Evolutionary conservation across 1,140 invertebrate species (phyloP), one percentile per base, ranked within the genome.

Genomic region (Drosophila nasuta): DNA sequence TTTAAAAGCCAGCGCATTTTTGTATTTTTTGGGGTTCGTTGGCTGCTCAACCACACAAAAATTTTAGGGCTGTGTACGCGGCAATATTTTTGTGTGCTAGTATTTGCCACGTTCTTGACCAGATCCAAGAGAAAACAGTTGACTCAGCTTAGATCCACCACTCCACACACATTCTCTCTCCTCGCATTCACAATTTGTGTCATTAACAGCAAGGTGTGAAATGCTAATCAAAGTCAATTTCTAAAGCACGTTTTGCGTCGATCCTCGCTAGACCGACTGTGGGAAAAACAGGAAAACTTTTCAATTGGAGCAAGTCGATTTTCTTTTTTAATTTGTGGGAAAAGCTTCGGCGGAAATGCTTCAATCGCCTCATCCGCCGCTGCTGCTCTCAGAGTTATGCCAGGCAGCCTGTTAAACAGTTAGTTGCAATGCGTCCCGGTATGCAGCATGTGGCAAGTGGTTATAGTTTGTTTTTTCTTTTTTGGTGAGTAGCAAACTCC

Each of bases 401-500:
- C 51, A 54, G 51, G 30, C 51, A 54, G 51, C 25, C 51, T 13
- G 28, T 2, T 3, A 54, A 63, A 17, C 60, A 75, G 78, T 76
- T 68, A 63, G 49, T 10, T 62, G 52, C 69, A 65, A 62, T 79
- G 65, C 56, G 45, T 46, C 20, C 20, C 20, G 65, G 65, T 45
- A 68, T 75, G 71, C 35, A 48, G 54, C 63, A 45, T 33, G 48
- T 20, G 8, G 45, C 35, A 38, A 65, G 41, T 46, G 66, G 77
- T 10, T 38, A 3, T 3, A 38, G 10, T 38, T 38, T 2, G 7
- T 41, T 43, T 43, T 43, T 43, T 35, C 15, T 15, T 33, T 8
- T n/a, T 30, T 56, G 28, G 25, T 25, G 30, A 56, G 67, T 66
- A 71, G 75, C 75, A 82, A 76, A 82, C 81, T 63, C 81, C 81